Base-by-base conservation (phyloP, 2,888 invertebrate species). In the Diarsia rubi region DNA sequence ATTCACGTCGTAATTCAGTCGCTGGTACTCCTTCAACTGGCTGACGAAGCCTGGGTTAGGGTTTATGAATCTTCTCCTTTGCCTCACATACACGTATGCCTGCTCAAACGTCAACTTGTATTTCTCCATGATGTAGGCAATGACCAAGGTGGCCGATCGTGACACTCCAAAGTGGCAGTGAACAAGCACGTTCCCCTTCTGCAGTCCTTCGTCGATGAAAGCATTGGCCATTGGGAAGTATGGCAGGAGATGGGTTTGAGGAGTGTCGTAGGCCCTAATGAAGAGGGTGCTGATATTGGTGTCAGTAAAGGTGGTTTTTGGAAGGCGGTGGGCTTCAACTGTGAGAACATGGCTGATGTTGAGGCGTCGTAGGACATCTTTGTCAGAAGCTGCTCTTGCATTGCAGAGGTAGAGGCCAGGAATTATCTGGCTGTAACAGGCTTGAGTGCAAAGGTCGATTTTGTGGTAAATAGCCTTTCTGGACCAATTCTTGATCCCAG, bases 91-190 rank as follows among this genome's bases (percentile, higher is more conserved):
- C 88, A 98, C 97, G 95, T 98, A 99, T 0, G 99, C 99, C 91
- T 99, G 98, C 63, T 98, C 97, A 97, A 98, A 98, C 57, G 98
- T 97, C 93, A 99, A 93, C 78, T 97, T 97, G 92, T 98, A 98
- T 95, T 98, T 98, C 89, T 98, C 98, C 98, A 99, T 99, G 89
- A 99, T 97, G 96, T 98, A 99, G 67, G 99, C 99, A 91, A 99
- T 99, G 91, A 99, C 99, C 92, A 99, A 98, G 81, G 99, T 99
- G 81, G 99, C 99, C 84, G 99, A 99, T 85, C 99, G 97, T 73
- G 99, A 99, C 68, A 99, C 98, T 69, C 99, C 99, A 69, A 99
- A 99, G 91, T 99, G 99, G 94, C 99, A 99, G 95, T 99, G 99
- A 79, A 99, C 98, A 91, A 99, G 97, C 59, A 99, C 98, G 90